A percentile compares a stretch with the other conserved stretches of the same genome.
Evolutionary conservation across 2,797 vertebrate species (phyloP).

Genomic region (Myiothlypis chrysogaster): DNA sequence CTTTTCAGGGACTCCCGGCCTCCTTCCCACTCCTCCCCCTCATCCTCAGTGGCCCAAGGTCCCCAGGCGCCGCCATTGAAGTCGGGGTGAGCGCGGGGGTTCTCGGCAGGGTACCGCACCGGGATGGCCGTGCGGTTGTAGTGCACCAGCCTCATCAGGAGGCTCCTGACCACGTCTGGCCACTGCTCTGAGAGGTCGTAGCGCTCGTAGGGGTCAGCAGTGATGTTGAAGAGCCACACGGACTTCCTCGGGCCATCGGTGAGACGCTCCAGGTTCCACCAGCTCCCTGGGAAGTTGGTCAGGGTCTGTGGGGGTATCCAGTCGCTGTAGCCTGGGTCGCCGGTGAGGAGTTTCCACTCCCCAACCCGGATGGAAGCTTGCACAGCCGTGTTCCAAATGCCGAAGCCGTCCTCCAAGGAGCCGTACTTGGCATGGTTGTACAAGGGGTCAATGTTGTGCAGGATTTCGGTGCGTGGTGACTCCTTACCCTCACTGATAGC

Average conservation of each 20-base stretch:
- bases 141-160: constrained; percentile 86
- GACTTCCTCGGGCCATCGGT: constrained; percentile 79
- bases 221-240: constrained; percentile 96
- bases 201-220: constrained; percentile 89
- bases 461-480: constrained; percentile 89
- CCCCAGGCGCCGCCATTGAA: constrained; percentile 94
- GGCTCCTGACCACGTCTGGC: constrained; percentile 87
- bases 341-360: constrained; percentile 96
- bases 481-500: constrained; percentile 91
- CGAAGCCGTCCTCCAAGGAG: constrained; percentile 86
- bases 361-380: constrained; percentile 92
- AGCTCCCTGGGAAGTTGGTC: constrained; percentile 88
- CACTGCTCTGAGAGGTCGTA: constrained; percentile 85
- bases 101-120: constrained; percentile 92
- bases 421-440: constrained; percentile 89
- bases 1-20: constrained; percentile 65
- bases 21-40: constrained; percentile 78
- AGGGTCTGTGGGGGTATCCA: constrained; percentile 94
- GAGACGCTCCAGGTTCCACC: constrained; percentile 95
- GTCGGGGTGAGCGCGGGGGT: constrained; percentile 88
- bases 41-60: constrained; percentile 91
- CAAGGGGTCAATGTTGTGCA: constrained; percentile 96
- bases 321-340: constrained; percentile 93
- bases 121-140: constrained; percentile 93
- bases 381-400: constrained; percentile 94